Percentiles rank a stretch among this genome's conserved stretches.
Conservation (phyloP, 2,113 vertebrate genomes). For the Oncorhynchus gorbuscha region DNA sequence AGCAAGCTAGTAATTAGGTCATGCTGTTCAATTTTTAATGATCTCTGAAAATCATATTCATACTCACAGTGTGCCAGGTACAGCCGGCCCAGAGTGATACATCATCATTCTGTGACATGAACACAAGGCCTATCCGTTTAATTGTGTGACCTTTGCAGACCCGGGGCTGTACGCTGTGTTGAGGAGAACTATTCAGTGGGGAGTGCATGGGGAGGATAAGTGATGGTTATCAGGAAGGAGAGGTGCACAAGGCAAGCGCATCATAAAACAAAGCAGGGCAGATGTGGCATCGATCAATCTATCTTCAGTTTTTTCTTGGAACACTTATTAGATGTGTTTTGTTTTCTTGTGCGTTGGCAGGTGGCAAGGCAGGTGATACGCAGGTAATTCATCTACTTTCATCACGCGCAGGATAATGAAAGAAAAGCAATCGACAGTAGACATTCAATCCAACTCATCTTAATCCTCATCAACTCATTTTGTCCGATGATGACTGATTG, state of each 20-base stretch:
- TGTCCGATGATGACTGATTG: too few species aligned
- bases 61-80: constrained; percentile 76
- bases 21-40: constrained; percentile 83
- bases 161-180: constrained; percentile 60
- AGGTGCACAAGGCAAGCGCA: constrained; percentile 62
- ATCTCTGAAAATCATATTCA: constrained; percentile 82
- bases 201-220: constrained; percentile 37
- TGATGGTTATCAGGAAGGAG: constrained; percentile 60
- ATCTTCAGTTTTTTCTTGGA: too few species aligned
- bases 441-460: too few species aligned
- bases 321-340: too few species aligned
- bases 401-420: too few species aligned
- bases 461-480: too few species aligned
- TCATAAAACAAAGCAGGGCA: constrained; percentile 65
- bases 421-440: too few species aligned
- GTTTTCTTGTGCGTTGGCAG: too few species aligned
- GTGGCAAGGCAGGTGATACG: too few species aligned
- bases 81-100: constrained; percentile 75
- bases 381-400: too few species aligned
- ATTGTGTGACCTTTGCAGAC: constrained; percentile 77
- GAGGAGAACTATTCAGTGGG: constrained; percentile 62
- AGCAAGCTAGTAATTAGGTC: constrained; percentile 80
- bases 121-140: constrained; percentile 77
- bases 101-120: constrained; percentile 76
- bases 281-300: constrained; percentile 14